Percentiles rank a stretch among this genome's conserved stretches.
Conservation (phyloP, 2,113 vertebrate species). For the Macaca nemestrina region DNA sequence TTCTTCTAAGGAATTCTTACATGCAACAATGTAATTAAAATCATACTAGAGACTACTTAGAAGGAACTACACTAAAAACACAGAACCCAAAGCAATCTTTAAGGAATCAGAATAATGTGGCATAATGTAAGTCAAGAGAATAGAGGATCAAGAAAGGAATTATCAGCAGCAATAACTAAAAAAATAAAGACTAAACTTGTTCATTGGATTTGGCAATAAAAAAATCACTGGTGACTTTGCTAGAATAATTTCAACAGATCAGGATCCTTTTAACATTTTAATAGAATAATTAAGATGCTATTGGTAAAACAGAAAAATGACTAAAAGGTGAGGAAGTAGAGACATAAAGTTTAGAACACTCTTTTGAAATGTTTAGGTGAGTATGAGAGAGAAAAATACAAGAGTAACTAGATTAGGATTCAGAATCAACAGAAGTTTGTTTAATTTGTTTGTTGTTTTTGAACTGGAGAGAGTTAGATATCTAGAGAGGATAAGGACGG, state of each 20-base stretch:
- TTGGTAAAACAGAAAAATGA: neutral
- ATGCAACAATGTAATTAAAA: neutral
- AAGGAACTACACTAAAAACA: neutral
- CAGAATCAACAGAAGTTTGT: neutral
- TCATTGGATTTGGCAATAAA: neutral
- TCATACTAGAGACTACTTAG: neutral
- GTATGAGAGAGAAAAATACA: neutral
- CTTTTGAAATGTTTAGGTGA: neutral
- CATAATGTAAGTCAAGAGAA: neutral
- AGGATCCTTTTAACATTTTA: neutral
- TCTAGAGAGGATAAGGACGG: neutral
- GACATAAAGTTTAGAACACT: neutral
- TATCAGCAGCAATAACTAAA: neutral
- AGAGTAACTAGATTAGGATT: neutral
- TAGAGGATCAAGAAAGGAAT: neutral
- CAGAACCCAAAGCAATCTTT: neutral
- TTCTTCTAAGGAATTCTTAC: neutral
- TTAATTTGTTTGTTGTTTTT: slow-evolving; percentile 10
- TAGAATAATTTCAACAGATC: neutral
- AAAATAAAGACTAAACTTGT: neutral
- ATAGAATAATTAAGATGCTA: neutral
- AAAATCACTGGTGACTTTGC: neutral
- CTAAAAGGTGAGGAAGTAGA: neutral
- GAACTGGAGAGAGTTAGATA: neutral
- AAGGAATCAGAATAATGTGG: neutral